Conservation (phyloP, 1,140 invertebrate species). For the Rhyacophila brunnea region DNA sequence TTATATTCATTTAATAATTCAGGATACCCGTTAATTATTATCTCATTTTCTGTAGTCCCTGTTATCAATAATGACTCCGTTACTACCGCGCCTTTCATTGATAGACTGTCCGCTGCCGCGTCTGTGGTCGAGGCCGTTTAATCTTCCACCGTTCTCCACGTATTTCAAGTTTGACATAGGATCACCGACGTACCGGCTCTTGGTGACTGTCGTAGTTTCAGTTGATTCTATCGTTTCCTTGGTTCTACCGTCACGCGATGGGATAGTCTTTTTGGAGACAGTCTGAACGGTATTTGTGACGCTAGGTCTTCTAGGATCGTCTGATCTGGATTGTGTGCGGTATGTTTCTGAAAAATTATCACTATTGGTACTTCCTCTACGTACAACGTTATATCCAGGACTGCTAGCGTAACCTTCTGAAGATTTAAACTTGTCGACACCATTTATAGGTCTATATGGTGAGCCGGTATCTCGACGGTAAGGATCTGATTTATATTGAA, state of each 20-base stretch:
- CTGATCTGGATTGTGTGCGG: conserved; percentile 62
- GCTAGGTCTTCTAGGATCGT: conserved; percentile 61
- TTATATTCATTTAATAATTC: conserved; percentile 10
- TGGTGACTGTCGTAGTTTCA: conserved; percentile 67
- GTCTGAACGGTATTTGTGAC: conserved; percentile 68
- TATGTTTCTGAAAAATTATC: conserved; percentile 71
- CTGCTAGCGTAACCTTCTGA: conserved; percentile 42
- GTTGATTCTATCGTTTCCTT: conserved; percentile 67
- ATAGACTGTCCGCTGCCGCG: conserved; percentile 43
- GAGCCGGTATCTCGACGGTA: conserved; percentile 48
- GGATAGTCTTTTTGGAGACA: conserved; percentile 64
- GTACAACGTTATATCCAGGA: conserved; percentile 45
- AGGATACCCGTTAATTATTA: not conserved
- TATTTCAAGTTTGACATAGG: conserved; percentile 48
- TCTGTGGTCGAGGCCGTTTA: conserved; percentile 46
- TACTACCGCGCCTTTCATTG: conserved; percentile 48
- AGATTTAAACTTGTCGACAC: conserved; percentile 44
- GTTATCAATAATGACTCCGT: conserved; percentile 50
- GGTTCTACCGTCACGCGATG: conserved; percentile 58
- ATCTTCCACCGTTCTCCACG: conserved; percentile 51
- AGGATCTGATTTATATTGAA: conserved; percentile 50
- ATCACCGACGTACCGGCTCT: conserved; percentile 57
- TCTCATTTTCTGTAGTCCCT: conserved; percentile 45
- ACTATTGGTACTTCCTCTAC: conserved; percentile 61
- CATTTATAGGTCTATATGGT: conserved; percentile 48